These are phyloP conservation scores for Nasonia oneida DNA, from an alignment of 2,888 invertebrate genomes.

Conservation along the genomic window DNA sequence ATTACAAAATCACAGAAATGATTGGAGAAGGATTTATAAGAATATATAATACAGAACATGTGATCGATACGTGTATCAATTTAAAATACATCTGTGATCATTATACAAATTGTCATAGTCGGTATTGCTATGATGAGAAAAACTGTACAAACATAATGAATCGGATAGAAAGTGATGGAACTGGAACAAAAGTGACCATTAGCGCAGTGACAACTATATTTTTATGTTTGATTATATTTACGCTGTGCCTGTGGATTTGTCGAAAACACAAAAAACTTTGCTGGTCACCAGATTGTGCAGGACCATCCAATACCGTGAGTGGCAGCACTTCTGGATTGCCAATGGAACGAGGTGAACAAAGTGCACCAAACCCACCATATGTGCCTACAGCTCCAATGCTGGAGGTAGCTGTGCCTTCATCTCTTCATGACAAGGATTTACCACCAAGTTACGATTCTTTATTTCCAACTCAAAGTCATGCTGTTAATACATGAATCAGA, in stretches of 20 bases:
- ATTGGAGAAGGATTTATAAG: not conserved
- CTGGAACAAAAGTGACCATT: slow-evolving; percentile 79
- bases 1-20: slow-evolving; percentile 15
- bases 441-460: slow-evolving; percentile 82
- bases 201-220: slow-evolving; percentile 80
- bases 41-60: not conserved
- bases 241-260: slow-evolving; percentile 80
- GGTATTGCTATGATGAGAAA: slow-evolving; percentile 78
- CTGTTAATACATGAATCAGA: slow-evolving; percentile 67
- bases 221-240: slow-evolving; percentile 79
- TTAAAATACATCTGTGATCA: slow-evolving; percentile 79
- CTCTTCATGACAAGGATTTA: slow-evolving; percentile 80
- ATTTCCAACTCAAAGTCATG: slow-evolving; percentile 78
- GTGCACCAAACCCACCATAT: slow-evolving; percentile 67
- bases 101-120: slow-evolving; percentile 78
- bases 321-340: slow-evolving; percentile 66
- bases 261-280: slow-evolving; percentile 80
- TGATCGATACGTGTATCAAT: slow-evolving; percentile 72
- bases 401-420: slow-evolving; percentile 74
- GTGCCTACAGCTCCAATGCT: slow-evolving; percentile 76
- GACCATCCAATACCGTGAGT: slow-evolving; percentile 67
- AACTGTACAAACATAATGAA: slow-evolving; percentile 71
- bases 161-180: slow-evolving; percentile 67
- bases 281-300: slow-evolving; percentile 79
- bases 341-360: slow-evolving; percentile 66